Conservation (phyloP, 2,888 invertebrate genomes). For the Parapristionchus giblindavisi region DNA sequence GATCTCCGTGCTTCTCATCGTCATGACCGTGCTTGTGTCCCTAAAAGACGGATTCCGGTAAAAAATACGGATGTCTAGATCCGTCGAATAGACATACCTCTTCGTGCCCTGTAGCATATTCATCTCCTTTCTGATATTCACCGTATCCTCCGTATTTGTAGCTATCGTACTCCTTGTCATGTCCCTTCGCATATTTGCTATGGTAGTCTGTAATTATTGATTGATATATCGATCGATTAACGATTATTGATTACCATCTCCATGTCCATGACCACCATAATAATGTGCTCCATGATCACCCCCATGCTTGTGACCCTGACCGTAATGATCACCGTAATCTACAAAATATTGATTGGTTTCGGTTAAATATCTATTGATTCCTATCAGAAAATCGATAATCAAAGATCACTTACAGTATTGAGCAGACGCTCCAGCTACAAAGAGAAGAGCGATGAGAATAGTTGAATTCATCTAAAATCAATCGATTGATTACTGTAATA, state of each 20-base stretch:
- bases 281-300: slow-evolving; percentile 24
- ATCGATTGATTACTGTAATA: no score
- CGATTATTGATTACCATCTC: slow-evolving; percentile 21
- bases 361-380: no score
- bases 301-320: slow-evolving; percentile 17
- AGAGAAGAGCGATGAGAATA: slow-evolving; percentile 26
- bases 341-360: no score
- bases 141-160: slow-evolving; percentile 39
- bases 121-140: slow-evolving; percentile 31
- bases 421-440: not conserved
- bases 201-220: slow-evolving; percentile 18
- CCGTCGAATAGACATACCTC: no score
- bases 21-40: no score
- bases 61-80: no score
- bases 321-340: slow-evolving; percentile 32
- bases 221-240: slow-evolving; percentile 1
- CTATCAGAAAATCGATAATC: not conserved
- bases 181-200: slow-evolving; percentile 27
- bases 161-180: slow-evolving; percentile 33
- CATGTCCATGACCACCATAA: slow-evolving; percentile 22
- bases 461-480: slow-evolving; percentile 19
- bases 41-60: no score
- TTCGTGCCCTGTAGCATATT: slow-evolving; percentile 31
- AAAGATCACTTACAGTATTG: not conserved
- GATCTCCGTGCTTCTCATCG: no score